Evolutionary conservation across 2,797 vertebrate species (phyloP).

Genomic region (Chiroxiphia lanceolata): DNA sequence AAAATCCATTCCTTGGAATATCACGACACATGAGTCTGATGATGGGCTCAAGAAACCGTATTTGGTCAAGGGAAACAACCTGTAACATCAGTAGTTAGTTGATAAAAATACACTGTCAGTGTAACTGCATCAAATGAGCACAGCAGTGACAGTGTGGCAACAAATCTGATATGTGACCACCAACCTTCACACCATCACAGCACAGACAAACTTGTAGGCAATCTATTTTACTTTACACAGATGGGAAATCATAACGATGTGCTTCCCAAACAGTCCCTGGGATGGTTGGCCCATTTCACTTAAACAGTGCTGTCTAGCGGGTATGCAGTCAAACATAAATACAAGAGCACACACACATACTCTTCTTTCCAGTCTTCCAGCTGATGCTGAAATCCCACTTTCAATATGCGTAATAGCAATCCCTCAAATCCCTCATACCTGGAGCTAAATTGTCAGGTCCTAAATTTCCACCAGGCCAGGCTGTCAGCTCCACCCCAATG

Average conservation of each 20-base stretch:
- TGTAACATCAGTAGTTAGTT: neutral
- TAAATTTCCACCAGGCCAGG: neutral
- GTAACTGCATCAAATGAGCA: neutral
- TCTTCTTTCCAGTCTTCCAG: neutral
- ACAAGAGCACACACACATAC: neutral
- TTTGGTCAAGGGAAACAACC: neutral
- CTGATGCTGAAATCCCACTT: neutral
- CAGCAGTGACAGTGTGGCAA: neutral
- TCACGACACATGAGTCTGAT: neutral
- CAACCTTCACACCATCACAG: neutral
- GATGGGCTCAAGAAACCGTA: neutral
- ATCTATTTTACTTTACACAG: neutral
- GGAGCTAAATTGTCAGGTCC: neutral
- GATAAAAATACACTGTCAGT: neutral
- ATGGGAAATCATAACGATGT: neutral
- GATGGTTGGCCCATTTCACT: neutral
- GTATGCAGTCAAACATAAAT: neutral
- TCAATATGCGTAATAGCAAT: neutral
- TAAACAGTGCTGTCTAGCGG: neutral
- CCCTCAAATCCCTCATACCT: neutral
- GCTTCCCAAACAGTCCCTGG: neutral
- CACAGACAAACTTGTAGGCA: neutral
- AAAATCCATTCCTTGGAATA: neutral
- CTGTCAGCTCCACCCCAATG: neutral
- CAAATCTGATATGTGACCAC: rapidly evolving